Evolutionary conservation across 2,888 invertebrate genomes (phyloP).

Genomic region (Sphecodes monilicornis): DNA sequence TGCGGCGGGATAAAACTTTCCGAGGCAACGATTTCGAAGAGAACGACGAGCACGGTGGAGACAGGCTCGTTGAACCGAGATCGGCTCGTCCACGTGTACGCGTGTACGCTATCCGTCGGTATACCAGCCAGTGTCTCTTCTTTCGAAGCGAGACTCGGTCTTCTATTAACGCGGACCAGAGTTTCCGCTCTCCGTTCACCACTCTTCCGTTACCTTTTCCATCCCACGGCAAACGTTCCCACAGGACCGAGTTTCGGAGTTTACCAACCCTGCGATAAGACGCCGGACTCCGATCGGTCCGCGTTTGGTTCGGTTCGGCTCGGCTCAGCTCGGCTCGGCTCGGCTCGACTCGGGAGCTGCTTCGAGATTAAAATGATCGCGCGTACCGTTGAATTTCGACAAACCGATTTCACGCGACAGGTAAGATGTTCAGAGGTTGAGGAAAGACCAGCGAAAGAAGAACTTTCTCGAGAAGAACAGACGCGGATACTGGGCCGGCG

Average conservation of each 20-base stretch:
- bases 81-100: not conserved
- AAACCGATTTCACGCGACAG: not conserved
- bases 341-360: not conserved
- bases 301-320: not conserved
- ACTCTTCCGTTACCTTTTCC: not conserved
- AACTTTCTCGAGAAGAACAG: not conserved
- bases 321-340: not conserved
- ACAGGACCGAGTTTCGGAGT: not conserved
- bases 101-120: not conserved
- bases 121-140: not conserved
- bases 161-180: conserved; percentile 55
- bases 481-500: not conserved
- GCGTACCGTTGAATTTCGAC: not conserved
- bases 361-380: not conserved
- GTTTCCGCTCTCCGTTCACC: conserved; percentile 30
- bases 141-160: conserved; percentile 14
- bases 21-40: conserved; percentile 62
- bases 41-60: conserved; percentile 36
- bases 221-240: not conserved
- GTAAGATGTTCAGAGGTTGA: not conserved
- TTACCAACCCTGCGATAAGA: not conserved
- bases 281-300: not conserved
- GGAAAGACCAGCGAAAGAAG: not conserved
- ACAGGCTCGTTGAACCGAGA: conserved; percentile 66
- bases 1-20: conserved; percentile 61